A percentile compares a stretch with the other conserved stretches of the same genome.
Conservation (phyloP, 2,797 vertebrate genomes). For the Oreortyx pictus region DNA sequence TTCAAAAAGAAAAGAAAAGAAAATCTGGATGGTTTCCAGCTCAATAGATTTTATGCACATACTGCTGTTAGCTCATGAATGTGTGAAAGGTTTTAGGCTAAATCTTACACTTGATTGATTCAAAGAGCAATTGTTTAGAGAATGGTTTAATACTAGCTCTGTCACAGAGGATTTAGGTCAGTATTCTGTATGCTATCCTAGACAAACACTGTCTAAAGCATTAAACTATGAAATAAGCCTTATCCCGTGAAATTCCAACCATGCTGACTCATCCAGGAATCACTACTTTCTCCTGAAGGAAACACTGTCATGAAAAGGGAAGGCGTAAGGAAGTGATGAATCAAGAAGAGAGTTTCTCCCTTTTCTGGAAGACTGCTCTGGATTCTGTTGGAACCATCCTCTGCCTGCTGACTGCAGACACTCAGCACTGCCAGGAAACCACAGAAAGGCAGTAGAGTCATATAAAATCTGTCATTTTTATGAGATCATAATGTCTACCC, state of each 20-base stretch:
- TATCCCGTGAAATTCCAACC: neutral
- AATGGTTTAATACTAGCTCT: neutral
- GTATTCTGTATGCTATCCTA: neutral
- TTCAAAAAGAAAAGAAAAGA: neutral
- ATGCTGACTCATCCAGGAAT: neutral
- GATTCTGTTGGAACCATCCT: neutral
- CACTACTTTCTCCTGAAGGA: neutral
- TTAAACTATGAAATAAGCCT: neutral
- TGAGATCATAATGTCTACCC: neutral
- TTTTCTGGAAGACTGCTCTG: neutral
- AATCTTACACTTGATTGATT: neutral
- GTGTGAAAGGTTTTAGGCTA: neutral
- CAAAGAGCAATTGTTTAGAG: neutral
- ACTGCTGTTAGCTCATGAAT: neutral
- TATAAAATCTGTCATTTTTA: neutral
- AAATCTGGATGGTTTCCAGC: neutral
- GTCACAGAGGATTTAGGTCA: neutral
- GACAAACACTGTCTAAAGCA: neutral
- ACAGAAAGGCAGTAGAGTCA: slow-evolving; percentile 64
- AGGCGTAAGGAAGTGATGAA: neutral
- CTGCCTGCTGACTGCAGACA: neutral
- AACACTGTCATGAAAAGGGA: neutral
- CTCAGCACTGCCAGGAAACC: slow-evolving; percentile 53
- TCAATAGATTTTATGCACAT: neutral
- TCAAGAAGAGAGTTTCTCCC: slow-evolving; percentile 13